Percentiles rank a stretch among this genome's conserved stretches.
Conservation (phyloP, 2,888 invertebrate genomes). For the Lobophora halterata region DNA sequence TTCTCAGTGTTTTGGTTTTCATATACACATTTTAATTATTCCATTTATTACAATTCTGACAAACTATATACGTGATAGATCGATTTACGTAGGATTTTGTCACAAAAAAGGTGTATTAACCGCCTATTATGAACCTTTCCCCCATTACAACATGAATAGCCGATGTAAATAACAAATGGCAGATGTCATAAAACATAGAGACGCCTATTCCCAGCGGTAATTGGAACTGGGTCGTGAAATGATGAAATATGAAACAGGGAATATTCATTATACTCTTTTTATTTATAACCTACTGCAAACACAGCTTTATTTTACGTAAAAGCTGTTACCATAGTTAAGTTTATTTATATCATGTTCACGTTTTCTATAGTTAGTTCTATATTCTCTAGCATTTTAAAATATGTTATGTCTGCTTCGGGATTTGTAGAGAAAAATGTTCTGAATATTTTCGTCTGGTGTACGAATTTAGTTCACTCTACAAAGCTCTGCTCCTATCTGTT, state of each 20-base stretch:
- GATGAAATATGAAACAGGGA: constrained; percentile 11
- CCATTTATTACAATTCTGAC: too few species aligned
- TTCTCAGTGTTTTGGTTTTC: too few species aligned
- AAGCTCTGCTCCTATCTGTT: constrained; percentile 25
- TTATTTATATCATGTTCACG: too few species aligned
- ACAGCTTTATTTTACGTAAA: neutral
- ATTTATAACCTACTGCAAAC: neutral
- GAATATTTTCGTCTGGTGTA: neutral
- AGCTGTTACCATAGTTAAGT: too few species aligned
- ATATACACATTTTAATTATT: too few species aligned
- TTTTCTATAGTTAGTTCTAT: too few species aligned
- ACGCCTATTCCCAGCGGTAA: constrained; percentile 19
- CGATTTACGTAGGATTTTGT: too few species aligned
- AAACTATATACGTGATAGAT: too few species aligned
- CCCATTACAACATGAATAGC: constrained; percentile 3
- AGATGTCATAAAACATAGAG: constrained; percentile 23
- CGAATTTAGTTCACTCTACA: constrained; percentile 2
- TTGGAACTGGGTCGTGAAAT: constrained; percentile 17
- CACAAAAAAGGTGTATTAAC: too few species aligned
- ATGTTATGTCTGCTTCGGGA: too few species aligned
- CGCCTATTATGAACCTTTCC: too few species aligned
- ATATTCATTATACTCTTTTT: constrained; percentile 1
- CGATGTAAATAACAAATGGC: constrained; percentile 22
- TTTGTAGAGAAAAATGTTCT: constrained; percentile 2
- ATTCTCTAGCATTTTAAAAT: too few species aligned